Evolutionary conservation across 2,888 invertebrate genomes (phyloP).

Genomic region (Ptychoptera albimana): DNA sequence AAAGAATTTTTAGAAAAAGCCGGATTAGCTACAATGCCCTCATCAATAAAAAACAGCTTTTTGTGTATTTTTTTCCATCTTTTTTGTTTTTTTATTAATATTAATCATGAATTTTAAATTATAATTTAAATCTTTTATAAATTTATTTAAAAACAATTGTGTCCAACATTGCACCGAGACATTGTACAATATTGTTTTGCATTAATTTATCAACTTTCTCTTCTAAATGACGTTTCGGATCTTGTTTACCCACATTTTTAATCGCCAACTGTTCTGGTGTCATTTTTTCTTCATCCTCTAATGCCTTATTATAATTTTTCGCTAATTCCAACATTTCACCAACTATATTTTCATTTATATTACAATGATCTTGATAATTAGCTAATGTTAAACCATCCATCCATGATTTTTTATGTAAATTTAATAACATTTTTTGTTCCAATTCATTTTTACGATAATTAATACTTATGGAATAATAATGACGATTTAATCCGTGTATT

Average conservation of each 20-base stretch:
- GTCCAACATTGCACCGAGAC: slow-evolving; percentile 92
- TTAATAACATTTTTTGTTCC: slow-evolving; percentile 97
- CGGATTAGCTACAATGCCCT: background rate
- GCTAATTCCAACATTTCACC: slow-evolving; percentile 94
- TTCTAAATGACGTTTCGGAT: slow-evolving; percentile 97
- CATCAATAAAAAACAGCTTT: background rate
- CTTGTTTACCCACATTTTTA: slow-evolving; percentile 98
- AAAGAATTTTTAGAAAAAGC: background rate
- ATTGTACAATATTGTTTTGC: slow-evolving; percentile 96
- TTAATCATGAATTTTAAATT: background rate
- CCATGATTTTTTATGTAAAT: slow-evolving; percentile 98
- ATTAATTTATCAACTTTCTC: slow-evolving; percentile 95
- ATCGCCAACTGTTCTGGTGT: slow-evolving; percentile 97
- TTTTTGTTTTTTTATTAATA: background rate
- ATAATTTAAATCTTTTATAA: background rate
- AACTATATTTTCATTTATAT: slow-evolving; percentile 84
- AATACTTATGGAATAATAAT: slow-evolving; percentile 98
- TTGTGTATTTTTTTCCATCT: background rate
- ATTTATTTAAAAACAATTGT: slow-evolving; percentile 77
- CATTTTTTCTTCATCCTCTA: slow-evolving; percentile 99
- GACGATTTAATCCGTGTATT: slow-evolving; percentile 95
- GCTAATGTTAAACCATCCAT: slow-evolving; percentile 87
- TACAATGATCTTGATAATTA: slow-evolving; percentile 85
- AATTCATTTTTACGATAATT: slow-evolving; percentile 98
- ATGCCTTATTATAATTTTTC: slow-evolving; percentile 92